Evolutionary conservation across 2,113 vertebrate species (phyloP), one percentile per base, ranked within the genome.

Genomic region (Gnathonemus longibarbis): DNA sequence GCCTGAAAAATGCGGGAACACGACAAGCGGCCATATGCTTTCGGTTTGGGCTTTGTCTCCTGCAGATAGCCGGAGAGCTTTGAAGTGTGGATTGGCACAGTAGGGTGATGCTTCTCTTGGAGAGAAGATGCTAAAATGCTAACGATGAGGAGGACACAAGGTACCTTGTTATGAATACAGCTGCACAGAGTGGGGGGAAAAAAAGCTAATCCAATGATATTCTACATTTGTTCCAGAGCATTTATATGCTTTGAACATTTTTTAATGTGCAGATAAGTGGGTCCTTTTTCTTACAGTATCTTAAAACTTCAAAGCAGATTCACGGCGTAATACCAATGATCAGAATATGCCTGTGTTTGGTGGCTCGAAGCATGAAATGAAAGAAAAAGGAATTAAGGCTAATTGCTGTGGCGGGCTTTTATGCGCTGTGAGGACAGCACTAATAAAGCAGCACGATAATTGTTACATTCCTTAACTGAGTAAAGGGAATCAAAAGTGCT

Each of bases 211-310:
- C 97, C 97, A 97, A 96, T 97, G 98, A 99, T 98, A 99, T 98
- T 98, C 96, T 98, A 98, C 97, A 99, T 99, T 97, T 99, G 98
- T 98, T 98, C 97, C 97, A 97, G 96, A 96, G 96, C 97, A 97
- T 99, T 98, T 98, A 98, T 97, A 96, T 96, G 97, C 98, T 99
- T 99, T 99, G 97, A 98, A 98, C 95, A 96, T 97, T 97, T 98
- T 98, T 97, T 98, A 93, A 94, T 94, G 94, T 90, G 96, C 94
- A 97, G 97, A 97, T 98, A 98, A 98, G 97, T 97, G 96, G 96
- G 95, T 96, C 96, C 96, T 97, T 94, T 97, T 98, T 97, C 97
- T 98, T 97, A 97, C 97, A 96, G 97, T 97, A 98, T 98, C 97
- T 98, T 96, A 95, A 94, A 97, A 98, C 98, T 99, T 99, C 98